phyloP scores from a whole-genome alignment of 2,797 vertebrate species.

The Malurus leucopterus region DNA sequence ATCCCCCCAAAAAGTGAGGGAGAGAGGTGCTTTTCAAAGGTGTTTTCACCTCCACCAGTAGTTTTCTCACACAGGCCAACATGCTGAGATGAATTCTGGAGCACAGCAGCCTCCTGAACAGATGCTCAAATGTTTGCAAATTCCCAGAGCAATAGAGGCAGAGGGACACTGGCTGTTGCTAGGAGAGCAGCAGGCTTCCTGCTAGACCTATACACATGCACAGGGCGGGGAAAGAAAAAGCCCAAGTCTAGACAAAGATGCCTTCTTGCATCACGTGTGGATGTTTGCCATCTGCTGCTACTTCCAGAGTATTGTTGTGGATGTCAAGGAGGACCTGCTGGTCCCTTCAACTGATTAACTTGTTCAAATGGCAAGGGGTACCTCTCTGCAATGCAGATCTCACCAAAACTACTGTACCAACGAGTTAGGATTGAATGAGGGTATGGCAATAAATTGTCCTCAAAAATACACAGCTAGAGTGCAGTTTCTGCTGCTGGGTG shows the following conservation, averaged over 20 bases:
- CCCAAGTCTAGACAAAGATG: conserved; percentile 71
- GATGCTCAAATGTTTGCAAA: conserved; percentile 1
- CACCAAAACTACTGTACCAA: not conserved
- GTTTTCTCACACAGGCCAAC: not conserved
- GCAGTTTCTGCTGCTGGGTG: not conserved
- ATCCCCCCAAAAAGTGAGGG: not conserved
- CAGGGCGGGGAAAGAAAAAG: not conserved
- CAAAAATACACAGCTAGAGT: not conserved
- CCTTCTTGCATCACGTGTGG: not conserved
- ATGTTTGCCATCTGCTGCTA: conserved; percentile 15
- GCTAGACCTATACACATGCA: not conserved
- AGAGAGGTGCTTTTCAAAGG: not conserved
- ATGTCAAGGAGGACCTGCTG: conserved; percentile 16
- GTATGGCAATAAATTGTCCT: not conserved
- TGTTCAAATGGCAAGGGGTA: not conserved
- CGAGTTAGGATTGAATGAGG: not conserved
- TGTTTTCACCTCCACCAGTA: not conserved
- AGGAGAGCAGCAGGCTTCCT: conserved; percentile 71
- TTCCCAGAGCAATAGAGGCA: conserved; percentile 26
- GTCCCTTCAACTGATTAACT: not conserved
- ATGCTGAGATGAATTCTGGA: not conserved
- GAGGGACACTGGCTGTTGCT: conserved; percentile 73
- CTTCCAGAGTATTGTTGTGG: conserved; percentile 18
- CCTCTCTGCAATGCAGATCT: not conserved
- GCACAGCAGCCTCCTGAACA: not conserved